Evolutionary conservation across 1,140 invertebrate genomes (phyloP).

Genomic region (Drosophila triauraria): DNA sequence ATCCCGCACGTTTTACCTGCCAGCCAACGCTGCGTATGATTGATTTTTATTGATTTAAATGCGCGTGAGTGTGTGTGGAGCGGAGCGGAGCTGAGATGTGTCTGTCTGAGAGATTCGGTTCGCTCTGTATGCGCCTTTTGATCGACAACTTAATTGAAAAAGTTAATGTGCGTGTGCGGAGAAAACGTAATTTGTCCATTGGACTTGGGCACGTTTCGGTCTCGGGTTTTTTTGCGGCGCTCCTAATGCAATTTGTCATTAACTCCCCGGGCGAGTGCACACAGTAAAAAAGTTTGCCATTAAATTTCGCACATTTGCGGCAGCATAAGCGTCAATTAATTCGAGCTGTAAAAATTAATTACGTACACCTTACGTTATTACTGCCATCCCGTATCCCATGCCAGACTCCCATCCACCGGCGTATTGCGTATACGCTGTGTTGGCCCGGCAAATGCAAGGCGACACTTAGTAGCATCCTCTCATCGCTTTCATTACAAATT

Average conservation of each 20-base stretch:
- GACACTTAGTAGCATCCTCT: conserved; percentile 59
- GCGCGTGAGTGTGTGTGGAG: conserved; percentile 26
- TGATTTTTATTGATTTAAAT: conserved; percentile 80
- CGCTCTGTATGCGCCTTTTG: conserved; percentile 43
- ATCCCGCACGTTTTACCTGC: conserved; percentile 64
- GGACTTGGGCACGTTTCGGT: conserved; percentile 37
- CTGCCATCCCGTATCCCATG: conserved; percentile 18
- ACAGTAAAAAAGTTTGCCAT: conserved; percentile 62
- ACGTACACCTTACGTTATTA: conserved; percentile 54
- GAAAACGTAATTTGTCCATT: conserved; percentile 51
- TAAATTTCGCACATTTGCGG: conserved; percentile 62
- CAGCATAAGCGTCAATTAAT: conserved; percentile 68
- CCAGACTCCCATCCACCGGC: neutral
- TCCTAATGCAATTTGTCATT: conserved; percentile 65
- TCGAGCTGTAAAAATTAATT: conserved; percentile 77
- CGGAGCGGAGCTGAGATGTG: neutral
- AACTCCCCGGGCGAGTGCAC: conserved; percentile 29
- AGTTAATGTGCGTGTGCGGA: conserved; percentile 66
- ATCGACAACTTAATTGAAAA: conserved; percentile 80
- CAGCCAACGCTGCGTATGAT: conserved; percentile 63
- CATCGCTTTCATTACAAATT: conserved; percentile 69
- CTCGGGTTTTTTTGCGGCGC: conserved; percentile 1
- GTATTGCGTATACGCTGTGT: conserved; percentile 64
- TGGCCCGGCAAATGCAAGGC: conserved; percentile 63
- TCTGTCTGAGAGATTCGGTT: conserved; percentile 13